A percentile compares a stretch with the other conserved stretches of the same genome.
Evolutionary conservation across 2,113 vertebrate genomes (phyloP).

Genomic region (Pachyramphus minor): DNA sequence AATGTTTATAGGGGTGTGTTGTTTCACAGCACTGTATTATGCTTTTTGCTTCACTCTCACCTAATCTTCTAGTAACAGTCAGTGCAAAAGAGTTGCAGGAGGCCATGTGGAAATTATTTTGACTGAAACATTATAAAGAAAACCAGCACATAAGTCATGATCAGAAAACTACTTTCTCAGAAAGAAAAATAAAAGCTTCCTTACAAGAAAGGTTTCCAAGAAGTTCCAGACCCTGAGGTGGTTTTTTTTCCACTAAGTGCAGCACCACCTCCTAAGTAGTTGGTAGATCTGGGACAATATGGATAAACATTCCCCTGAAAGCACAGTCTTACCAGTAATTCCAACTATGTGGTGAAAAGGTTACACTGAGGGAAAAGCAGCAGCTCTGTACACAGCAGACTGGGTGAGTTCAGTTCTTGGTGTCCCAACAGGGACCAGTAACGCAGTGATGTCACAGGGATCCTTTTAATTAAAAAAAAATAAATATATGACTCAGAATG

Average conservation of each 20-base stretch:
- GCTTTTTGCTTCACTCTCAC: neutral
- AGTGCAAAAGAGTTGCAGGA: neutral
- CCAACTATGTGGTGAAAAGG: slow-evolving; percentile 25
- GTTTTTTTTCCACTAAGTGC: neutral
- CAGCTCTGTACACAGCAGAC: neutral
- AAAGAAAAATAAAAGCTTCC: neutral
- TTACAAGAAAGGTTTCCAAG: neutral
- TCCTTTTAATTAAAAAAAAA: neutral
- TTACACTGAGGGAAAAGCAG: neutral
- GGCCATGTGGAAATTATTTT: neutral
- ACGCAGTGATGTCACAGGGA: neutral
- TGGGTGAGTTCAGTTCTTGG: neutral
- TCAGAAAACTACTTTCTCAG: neutral
- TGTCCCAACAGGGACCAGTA: neutral
- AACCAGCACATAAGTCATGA: neutral
- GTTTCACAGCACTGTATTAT: neutral
- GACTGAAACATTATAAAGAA: neutral
- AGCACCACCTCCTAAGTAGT: neutral
- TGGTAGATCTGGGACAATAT: neutral
- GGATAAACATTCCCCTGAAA: neutral
- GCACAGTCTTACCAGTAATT: neutral
- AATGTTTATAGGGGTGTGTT: neutral
- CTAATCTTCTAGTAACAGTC: neutral
- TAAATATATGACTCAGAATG: neutral
- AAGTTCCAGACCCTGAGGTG: neutral